Evolutionary conservation across 2,113 vertebrate genomes (phyloP), one percentile per base, ranked within the genome.

Genomic region (Poecile atricapillus): DNA sequence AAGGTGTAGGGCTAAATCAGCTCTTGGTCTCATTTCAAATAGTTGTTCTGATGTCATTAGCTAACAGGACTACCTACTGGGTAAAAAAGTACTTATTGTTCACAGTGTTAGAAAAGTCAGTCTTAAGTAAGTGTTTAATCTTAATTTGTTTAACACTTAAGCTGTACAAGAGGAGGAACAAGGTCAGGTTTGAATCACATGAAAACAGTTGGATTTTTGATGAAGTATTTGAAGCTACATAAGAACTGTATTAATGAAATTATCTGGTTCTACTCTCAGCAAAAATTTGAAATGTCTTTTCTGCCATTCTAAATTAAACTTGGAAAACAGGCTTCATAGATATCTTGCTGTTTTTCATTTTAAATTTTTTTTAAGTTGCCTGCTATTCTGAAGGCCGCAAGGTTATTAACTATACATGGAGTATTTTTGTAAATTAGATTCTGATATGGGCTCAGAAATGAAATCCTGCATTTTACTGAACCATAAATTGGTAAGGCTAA

Each of bases 341-440:
- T 80, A 47, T 59, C 18, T 85, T 59, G 39, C 31, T 85, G 31
- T 8, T 92, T 94, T 90, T 83, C 64, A 88, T 15, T 69, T 86
- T 10, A 65, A 83, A 1, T 63, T 73, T 84, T 89, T 88, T 33
- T 77, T 83, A 37, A 76, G 13, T 88, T 87, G 44, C n/a, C 63
- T 58, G 58, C 16, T 94, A 41, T 86, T 94, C 33, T 65, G 64
- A 91, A 64, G 90, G 53, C 25, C 12, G 31, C 37, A 85, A 95
- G 30, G 24, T 7, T 77, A 91, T 80, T 93, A 93, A 97, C 92
- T 90, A 79, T 86, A 43, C 56, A 58, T 1, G 2, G 39, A 23
- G 35, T 74, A 83, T 79, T 96, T 93, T 65, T 94, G 43, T 43
- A 96, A 92, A 95, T 83, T 83, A 46, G 22, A 11, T 73, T 90